A percentile compares a stretch with the other conserved stretches of the same genome.
These are phyloP conservation scores for Lasioglossum zephyrum DNA, from an alignment of 2,888 invertebrate genomes.

Conservation along the genomic window DNA sequence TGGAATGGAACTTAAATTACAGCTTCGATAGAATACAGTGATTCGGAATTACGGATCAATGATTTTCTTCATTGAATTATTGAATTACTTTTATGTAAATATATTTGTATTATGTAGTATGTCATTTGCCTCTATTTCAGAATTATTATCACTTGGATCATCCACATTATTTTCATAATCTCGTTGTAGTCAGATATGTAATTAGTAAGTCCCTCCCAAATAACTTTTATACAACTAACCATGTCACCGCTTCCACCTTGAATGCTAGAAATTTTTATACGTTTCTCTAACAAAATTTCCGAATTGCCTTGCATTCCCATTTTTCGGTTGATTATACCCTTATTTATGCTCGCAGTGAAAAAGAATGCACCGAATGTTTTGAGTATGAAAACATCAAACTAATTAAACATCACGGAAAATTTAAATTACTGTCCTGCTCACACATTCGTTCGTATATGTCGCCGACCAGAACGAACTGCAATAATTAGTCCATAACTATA, in stretches of 20 bases:
- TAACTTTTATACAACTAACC: not conserved
- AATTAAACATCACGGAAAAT: not conserved
- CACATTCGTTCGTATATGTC: not conserved
- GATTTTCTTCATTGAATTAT: not conserved
- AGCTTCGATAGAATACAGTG: not conserved
- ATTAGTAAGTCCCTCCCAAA: not conserved
- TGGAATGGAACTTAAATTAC: not conserved
- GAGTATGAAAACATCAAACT: not conserved
- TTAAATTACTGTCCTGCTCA: not conserved
- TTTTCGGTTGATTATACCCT: not conserved
- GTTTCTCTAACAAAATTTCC: not conserved
- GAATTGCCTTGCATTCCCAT: not conserved
- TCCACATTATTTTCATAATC: not conserved
- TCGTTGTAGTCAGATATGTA: not conserved
- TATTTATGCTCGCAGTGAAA: not conserved
- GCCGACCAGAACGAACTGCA: not conserved
- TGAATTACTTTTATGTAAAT: not conserved
- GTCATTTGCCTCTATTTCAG: not conserved
- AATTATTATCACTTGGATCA: not conserved
- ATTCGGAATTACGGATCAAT: not conserved
- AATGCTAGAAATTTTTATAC: not conserved
- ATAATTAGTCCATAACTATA: not conserved
- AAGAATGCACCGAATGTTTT: not conserved
- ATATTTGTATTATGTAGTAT: not conserved
- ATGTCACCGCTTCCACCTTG: too few species aligned